These are phyloP conservation scores for Agrochola lota DNA, from an alignment of 2,888 invertebrate genomes.

Conservation along the genomic window DNA sequence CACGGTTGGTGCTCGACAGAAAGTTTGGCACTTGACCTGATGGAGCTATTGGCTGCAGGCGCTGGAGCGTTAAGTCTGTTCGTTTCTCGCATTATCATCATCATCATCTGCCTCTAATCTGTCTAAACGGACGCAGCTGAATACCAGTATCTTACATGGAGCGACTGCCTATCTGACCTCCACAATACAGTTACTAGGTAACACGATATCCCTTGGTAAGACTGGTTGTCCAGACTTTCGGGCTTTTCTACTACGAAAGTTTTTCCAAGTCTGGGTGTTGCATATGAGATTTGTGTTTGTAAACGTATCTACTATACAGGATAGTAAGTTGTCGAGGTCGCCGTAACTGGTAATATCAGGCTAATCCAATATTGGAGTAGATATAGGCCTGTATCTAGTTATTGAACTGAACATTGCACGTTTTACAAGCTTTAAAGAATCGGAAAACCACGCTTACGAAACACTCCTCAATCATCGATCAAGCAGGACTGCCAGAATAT, in stretches of 20 bases:
- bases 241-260: background rate
- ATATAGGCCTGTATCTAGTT: background rate
- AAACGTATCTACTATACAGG: background rate
- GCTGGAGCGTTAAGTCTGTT: background rate
- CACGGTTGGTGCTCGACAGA: background rate
- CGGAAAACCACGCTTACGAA: conserved; percentile 1
- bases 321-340: background rate
- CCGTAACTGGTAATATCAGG: background rate
- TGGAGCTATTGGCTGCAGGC: background rate
- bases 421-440: background rate
- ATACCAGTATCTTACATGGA: background rate
- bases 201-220: background rate
- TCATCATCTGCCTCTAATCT: background rate
- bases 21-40: background rate
- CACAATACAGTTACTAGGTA: background rate
- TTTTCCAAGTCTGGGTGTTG: background rate
- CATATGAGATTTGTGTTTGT: background rate
- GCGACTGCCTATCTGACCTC: background rate
- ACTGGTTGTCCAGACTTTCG: background rate
- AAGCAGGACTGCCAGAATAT: background rate
- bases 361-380: background rate
- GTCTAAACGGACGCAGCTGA: background rate
- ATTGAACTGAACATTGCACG: background rate
- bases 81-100: background rate
- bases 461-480: conserved; percentile 1